Conservation (phyloP, 2,113 vertebrate species). For the Colistium nudipinnis region DNA sequence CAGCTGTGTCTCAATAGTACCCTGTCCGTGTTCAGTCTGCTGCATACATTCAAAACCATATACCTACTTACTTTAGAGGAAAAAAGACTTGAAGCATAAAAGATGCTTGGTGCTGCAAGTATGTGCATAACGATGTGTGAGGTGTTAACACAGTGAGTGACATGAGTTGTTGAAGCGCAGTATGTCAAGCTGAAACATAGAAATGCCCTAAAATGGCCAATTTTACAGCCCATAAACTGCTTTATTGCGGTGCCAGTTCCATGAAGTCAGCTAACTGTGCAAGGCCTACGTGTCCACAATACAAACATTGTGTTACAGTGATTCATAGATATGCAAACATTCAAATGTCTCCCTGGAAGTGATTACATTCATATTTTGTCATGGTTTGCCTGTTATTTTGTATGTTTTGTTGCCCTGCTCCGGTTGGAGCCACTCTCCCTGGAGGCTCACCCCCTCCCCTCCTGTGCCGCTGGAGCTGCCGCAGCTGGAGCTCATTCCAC, state of each 20-base stretch:
- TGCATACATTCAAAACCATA: background rate
- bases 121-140: background rate
- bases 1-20: no score
- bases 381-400: no score
- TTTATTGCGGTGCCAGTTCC: conserved; percentile 2
- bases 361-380: conserved; percentile 30
- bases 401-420: no score
- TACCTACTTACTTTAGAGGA: background rate
- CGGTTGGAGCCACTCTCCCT: no score
- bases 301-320: background rate
- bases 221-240: background rate
- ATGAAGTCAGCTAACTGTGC: background rate
- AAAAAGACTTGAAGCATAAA: background rate
- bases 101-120: background rate
- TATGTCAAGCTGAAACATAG: conserved; percentile 19
- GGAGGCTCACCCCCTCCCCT: no score
- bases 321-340: conserved; percentile 5
- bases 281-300: background rate
- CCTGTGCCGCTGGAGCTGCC: no score
- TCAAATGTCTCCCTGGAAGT: conserved; percentile 13
- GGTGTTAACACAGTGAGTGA: conserved; percentile 1
- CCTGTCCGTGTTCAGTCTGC: no score
- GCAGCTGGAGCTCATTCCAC: no score
- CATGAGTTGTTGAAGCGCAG: background rate
- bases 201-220: background rate